These are phyloP conservation scores for Diadumene lineata DNA, from an alignment of 92 coral and sea anemone genomes.

Conservation along the genomic window DNA sequence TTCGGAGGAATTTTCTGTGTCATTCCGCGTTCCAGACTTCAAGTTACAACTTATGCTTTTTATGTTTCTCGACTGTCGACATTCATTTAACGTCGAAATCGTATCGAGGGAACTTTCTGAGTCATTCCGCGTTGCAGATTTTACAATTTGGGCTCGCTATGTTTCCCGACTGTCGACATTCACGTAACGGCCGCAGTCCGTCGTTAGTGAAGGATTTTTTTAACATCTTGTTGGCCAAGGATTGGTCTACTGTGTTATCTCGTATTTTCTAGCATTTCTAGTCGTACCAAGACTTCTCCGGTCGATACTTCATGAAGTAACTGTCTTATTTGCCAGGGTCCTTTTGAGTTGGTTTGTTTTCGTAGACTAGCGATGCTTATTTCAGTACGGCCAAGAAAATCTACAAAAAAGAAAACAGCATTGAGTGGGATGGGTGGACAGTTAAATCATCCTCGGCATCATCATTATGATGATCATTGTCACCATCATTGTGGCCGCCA, in stretches of 20 bases:
- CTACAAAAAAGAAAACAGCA: slow-evolving; percentile 31
- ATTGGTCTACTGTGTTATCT: slow-evolving; percentile 1
- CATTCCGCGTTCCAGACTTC: no score
- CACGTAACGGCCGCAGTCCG: no score
- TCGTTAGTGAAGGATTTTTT: no score
- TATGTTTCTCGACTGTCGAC: no score
- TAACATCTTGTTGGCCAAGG: no score
- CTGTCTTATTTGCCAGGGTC: slow-evolving; percentile 88
- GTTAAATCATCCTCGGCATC: not conserved
- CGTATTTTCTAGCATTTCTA: slow-evolving; percentile 55
- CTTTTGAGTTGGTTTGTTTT: slow-evolving; percentile 61
- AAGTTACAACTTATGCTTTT: no score
- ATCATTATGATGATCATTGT: not conserved
- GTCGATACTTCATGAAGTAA: slow-evolving; percentile 85
- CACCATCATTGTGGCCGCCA: not conserved
- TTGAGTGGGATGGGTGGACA: not conserved
- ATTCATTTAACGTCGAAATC: no score
- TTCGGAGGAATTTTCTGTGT: no score
- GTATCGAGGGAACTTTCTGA: no score
- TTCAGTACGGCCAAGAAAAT: slow-evolving; percentile 96
- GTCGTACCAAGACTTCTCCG: slow-evolving; percentile 83
- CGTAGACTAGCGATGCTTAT: slow-evolving; percentile 72
- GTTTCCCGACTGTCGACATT: no score
- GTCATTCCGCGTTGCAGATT: no score
- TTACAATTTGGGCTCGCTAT: no score